A percentile compares a stretch with the other conserved stretches of the same genome.
Evolutionary conservation across 2,888 invertebrate species (phyloP).

Genomic region (Nesidiocoris tenuis): DNA sequence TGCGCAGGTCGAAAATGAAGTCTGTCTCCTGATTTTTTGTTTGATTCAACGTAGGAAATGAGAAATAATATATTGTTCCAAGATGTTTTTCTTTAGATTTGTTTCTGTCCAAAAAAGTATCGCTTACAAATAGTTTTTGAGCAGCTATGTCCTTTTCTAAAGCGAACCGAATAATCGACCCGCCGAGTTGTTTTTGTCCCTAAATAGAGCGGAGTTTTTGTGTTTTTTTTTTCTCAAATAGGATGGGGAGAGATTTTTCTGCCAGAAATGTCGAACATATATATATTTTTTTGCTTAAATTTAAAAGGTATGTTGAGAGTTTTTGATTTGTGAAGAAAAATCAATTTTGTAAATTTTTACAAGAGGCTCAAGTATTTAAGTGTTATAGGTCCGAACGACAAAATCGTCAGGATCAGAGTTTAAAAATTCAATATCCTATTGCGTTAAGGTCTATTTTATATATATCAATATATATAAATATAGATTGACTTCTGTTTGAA

Average conservation of each 20-base stretch:
- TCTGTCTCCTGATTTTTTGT: not conserved
- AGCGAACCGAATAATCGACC: not conserved
- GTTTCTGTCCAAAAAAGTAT: not conserved
- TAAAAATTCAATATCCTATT: constrained; percentile 35
- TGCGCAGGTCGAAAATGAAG: not conserved
- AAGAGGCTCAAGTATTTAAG: constrained; percentile 40
- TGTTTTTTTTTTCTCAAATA: not conserved
- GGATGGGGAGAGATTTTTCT: not conserved
- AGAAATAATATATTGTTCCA: not conserved
- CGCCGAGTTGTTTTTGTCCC: not conserved
- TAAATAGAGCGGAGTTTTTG: not conserved
- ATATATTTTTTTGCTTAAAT: not conserved
- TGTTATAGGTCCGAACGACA: constrained; percentile 32
- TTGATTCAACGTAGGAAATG: not conserved
- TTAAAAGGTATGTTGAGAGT: not conserved
- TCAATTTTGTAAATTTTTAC: constrained; percentile 4
- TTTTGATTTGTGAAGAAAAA: constrained; percentile 1
- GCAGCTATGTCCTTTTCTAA: not conserved
- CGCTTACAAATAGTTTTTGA: not conserved
- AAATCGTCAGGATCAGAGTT: constrained; percentile 13
- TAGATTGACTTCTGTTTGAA: constrained; percentile 41
- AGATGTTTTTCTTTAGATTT: not conserved
- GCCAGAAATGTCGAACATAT: no score
- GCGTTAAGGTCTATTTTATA: constrained; percentile 39
- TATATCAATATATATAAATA: constrained; percentile 39